These are phyloP conservation scores for Tachina grossa DNA, from an alignment of 2,888 invertebrate species.

Conservation along the genomic window DNA sequence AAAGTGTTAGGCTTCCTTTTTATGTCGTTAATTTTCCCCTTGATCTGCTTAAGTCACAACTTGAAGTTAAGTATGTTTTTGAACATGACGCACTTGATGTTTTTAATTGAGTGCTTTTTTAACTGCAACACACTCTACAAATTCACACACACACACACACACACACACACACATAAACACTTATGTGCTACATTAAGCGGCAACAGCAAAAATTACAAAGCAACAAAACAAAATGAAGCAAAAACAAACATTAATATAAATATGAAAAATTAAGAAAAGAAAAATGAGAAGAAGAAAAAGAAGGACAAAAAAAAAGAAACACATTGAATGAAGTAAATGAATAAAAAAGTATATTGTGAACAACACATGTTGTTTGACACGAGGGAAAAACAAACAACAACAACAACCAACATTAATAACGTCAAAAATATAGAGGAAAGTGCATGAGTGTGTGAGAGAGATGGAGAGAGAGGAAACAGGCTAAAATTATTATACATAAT, in stretches of 20 bases:
- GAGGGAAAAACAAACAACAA: neutral
- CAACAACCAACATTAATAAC: neutral
- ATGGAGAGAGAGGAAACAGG: neutral
- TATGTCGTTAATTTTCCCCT: conserved; percentile 72
- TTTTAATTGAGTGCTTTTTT: conserved; percentile 72
- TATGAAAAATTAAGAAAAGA: conserved; percentile 52
- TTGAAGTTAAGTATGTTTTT: conserved; percentile 71
- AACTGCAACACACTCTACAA: conserved; percentile 67
- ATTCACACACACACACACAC: conserved; percentile 37
- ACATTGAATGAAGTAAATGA: conserved; percentile 24
- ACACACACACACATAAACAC: neutral
- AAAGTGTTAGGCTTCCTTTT: conserved; percentile 64
- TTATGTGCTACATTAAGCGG: neutral
- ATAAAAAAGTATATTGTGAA: conserved; percentile 54
- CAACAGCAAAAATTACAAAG: conserved; percentile 8
- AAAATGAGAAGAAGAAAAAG: conserved; percentile 24
- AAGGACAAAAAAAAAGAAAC: conserved; percentile 5
- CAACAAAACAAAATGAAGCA: conserved; percentile 53
- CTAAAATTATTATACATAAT: conserved; percentile 54
- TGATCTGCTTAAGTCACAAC: conserved; percentile 72
- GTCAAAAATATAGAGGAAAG: conserved; percentile 5
- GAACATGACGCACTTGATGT: conserved; percentile 72
- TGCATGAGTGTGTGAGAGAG: neutral
- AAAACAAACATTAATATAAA: conserved; percentile 41
- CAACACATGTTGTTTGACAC: conserved; percentile 58